Evolutionary conservation across 2,797 vertebrate genomes (phyloP), one percentile per base, ranked within the genome.

Genomic region (Arremon brunneinucha): DNA sequence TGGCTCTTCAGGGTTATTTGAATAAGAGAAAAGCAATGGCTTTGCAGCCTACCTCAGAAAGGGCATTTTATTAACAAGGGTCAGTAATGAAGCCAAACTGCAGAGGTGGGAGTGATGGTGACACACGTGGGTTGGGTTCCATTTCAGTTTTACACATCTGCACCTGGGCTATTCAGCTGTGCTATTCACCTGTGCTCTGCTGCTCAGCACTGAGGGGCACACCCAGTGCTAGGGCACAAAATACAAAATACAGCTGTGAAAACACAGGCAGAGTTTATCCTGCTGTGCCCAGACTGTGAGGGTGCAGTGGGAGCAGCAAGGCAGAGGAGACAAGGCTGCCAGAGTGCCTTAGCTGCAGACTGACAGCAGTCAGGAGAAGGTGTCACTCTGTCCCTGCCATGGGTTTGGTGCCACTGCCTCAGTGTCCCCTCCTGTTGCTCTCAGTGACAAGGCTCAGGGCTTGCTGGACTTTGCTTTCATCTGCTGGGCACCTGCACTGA

Each of bases 81-180:
- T 94, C 91, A 89, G 64, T 21, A 70, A 83, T 10, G 65, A 91
- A 90, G 59, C 43, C 87, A 88, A 86, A 89, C 83, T 8, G 65
- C 43, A 85, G 79, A 56, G 12, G 28, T 56, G 21, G 57, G 50
- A 90, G 46, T 8, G 34, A 79, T 17, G 52, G 0, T 57, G 53
- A 55, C 19, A 72, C 24, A 55, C 0, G 0, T 0, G 4, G 34
- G 24, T 62, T 70, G 46, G 65, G 53, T 68, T 67, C 50, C 18
- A 62, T 22, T 86, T 57, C 30, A 18, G 1, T 81, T 85, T 64
- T 44, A 53, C 11, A n/a, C 2, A 24, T 14, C 26, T 47, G 17
- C 32, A n/a, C n/a, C 34, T 50, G 56, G 19, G 41, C 60, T 37
- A 15, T 75, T 86, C 62, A 37, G 17, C 49, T 37, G 27, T 14